Evolutionary conservation across 2,888 invertebrate species (phyloP), one percentile per base, ranked within the genome.

Genomic region (Hyposoter didymator): DNA sequence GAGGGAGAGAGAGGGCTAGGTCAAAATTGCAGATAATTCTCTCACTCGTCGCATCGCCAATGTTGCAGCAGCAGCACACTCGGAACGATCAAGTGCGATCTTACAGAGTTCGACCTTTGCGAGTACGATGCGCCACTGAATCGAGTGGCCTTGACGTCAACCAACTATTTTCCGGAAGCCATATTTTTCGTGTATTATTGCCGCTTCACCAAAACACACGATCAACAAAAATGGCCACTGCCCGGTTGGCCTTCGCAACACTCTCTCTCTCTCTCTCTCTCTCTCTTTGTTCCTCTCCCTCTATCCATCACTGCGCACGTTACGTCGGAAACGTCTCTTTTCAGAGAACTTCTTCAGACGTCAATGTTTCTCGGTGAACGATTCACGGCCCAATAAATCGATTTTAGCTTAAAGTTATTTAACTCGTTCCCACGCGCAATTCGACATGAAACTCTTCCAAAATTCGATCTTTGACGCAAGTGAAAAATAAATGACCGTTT

Each of bases 181-280:
- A 86, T 86, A 86, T 84, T 84, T 84, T 84, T 85, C 85, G 80
- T 74, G 85, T 80, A 80, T 85, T 74, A 85, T 85, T 85, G 85
- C 83, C 14, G 73, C 76, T 72, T 14, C 66, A 80, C 62, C 43
- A 73, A n/a, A n/a, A 64, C 64, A 59, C 49, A 12, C 55, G 47
- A 5, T 55, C 49, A 69, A 47, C 35, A 39, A 43, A 66, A 66
- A 74, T 67, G 45, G 52, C 78, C 78, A 84, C 87, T 79, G 79
- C 75, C 78, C 78, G 78, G 79, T 79, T 87, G 85, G 82, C 85
- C 88, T 86, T 86, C 84, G 80, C 70, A 6, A 32, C 64, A 78
- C 76, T 59, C 55, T 82, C 32, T 14, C 35, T 62, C 66, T 67
- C 45, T 5, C 32, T 47, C 52, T 47, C 32, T 28, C 28, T 28